These are phyloP conservation scores for Zootoca vivipara DNA, from an alignment of 2,113 vertebrate genomes.

Conservation along the genomic window DNA sequence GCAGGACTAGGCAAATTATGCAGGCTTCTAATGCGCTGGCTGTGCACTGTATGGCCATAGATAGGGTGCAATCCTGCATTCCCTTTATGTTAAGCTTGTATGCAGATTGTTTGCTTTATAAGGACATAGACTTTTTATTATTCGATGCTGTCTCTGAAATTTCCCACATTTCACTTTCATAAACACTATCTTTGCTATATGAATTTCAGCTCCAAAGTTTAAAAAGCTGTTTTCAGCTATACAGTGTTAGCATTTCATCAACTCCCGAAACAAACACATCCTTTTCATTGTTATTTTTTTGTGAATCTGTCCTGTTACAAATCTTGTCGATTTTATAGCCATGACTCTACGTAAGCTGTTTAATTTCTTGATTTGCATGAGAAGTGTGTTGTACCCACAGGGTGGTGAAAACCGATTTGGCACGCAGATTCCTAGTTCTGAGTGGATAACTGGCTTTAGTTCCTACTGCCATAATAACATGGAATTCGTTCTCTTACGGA, in stretches of 20 bases:
- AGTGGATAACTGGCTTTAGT: constrained; percentile 56
- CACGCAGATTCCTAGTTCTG: constrained; percentile 38
- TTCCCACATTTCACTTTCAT: not conserved
- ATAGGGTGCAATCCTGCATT: not conserved
- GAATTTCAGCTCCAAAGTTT: constrained; percentile 1
- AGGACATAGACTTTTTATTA: not conserved
- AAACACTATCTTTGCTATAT: not conserved
- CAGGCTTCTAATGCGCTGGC: no score
- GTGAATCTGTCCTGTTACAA: not conserved
- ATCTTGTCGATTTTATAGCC: constrained; percentile 45
- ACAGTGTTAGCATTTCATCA: not conserved
- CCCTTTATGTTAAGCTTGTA: not conserved
- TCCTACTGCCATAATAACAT: constrained; percentile 47
- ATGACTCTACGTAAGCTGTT: constrained; percentile 27
- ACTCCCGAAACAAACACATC: not conserved
- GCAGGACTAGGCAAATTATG: not conserved
- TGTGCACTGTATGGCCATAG: no score
- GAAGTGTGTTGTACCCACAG: constrained; percentile 41
- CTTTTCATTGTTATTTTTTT: not conserved
- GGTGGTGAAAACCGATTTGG: constrained; percentile 54
- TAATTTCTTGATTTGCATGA: constrained; percentile 62
- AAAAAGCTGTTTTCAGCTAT: not conserved
- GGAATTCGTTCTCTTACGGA: constrained; percentile 49
- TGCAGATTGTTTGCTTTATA: not conserved
- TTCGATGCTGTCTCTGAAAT: not conserved